Percentiles rank a stretch among this genome's conserved stretches.
Conservation (phyloP, 2,888 invertebrate genomes). For the Athripsodes cinereus region DNA sequence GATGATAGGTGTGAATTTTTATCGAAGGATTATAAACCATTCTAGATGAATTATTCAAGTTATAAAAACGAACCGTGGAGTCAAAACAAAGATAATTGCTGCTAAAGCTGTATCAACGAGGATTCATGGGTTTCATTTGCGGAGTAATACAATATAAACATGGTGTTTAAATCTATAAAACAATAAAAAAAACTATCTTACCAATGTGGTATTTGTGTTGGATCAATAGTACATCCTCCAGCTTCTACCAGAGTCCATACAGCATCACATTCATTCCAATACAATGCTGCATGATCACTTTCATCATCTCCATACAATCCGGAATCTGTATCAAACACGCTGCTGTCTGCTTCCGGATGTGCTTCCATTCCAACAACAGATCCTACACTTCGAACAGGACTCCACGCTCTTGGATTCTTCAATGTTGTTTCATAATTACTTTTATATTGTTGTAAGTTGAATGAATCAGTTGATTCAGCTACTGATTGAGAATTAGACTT, state of each 20-base stretch:
- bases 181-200: no score
- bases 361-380: constrained; percentile 79
- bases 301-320: constrained; percentile 79
- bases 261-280: constrained; percentile 75
- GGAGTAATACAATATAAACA: no score
- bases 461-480: constrained; percentile 12
- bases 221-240: constrained; percentile 72
- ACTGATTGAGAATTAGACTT: constrained; percentile 22
- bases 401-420: constrained; percentile 81
- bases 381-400: constrained; percentile 81
- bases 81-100: no score
- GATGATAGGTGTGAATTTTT: no score
- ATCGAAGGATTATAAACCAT: no score
- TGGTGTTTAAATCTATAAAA: no score
- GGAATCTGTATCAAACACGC: constrained; percentile 74
- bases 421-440: constrained; percentile 66
- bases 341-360: constrained; percentile 79
- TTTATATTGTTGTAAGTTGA: constrained; percentile 41
- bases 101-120: no score
- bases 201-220: constrained; percentile 74
- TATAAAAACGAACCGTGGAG: no score
- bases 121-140: no score
- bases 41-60: no score
- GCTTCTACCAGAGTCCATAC: constrained; percentile 77
- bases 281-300: constrained; percentile 60